phyloP scores from a whole-genome alignment of 2,888 invertebrate genomes.

The Chelonus formosanus region DNA sequence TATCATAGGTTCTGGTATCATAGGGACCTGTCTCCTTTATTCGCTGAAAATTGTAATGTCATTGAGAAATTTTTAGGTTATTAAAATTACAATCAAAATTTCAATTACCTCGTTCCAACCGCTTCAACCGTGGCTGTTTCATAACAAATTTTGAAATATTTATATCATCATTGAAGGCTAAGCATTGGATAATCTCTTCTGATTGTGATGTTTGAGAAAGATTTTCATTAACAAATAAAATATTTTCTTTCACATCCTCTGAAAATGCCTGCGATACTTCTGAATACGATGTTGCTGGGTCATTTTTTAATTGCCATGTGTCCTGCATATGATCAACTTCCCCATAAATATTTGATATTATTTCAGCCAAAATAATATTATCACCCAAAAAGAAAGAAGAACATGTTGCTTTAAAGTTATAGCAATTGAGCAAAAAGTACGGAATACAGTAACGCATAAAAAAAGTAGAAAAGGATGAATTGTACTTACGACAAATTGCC shows the following conservation, averaged over 20 bases:
- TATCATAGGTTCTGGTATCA: too few relatives aligned
- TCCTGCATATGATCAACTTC: constrained; percentile 5
- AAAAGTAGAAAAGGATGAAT: constrained; percentile 6
- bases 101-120: constrained; percentile 5
- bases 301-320: constrained; percentile 1
- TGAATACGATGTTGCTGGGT: neutral
- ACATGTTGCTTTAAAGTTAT: neutral
- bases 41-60: constrained; percentile 17
- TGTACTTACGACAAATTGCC: constrained; percentile 21
- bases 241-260: neutral
- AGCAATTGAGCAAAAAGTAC: neutral
- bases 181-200: constrained; percentile 5
- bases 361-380: constrained; percentile 2
- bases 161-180: neutral
- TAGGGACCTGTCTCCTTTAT: neutral
- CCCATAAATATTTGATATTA: neutral
- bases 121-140: constrained; percentile 14
- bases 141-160: constrained; percentile 8
- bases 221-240: constrained; percentile 4
- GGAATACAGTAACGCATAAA: neutral
- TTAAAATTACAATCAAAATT: constrained; percentile 9
- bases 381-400: neutral
- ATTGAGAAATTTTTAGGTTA: neutral
- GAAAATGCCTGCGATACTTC: neutral
- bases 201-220: constrained; percentile 7